Evolutionary conservation across 2,797 vertebrate species (phyloP), one percentile per base, ranked within the genome.

Genomic region (Enteromius unitaeniatus): DNA sequence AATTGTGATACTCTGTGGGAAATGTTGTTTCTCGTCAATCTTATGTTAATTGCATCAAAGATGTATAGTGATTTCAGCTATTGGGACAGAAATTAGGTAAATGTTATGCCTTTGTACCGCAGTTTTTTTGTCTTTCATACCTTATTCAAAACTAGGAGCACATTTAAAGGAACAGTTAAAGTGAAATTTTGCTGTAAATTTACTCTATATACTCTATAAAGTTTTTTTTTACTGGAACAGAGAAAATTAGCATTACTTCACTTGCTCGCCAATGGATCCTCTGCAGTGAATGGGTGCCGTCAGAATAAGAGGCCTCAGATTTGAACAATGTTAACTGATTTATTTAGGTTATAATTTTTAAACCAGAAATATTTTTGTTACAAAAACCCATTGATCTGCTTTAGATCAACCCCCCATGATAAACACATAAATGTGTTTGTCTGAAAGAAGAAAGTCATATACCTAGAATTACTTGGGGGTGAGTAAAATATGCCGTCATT

Each of bases 1-100:
- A 95, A 95, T 91, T 92, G 94, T 94, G 93, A 90, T 93, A 93
- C 87, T 88, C 88, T 92, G 92, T 95, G 93, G 87, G 85, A 90
- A 80, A 80, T 7, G 2, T 17, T 69, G 31, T 55, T 47, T 5
- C 26, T 77, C 26, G 0, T 84, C 79, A 55, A 13, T 78, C 53
- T 7, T n/a, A 13, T 15, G 21, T 58, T 40, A 40, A 76, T 76
- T 40, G 53, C n/a, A 5, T 76, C n/a, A 58, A 11, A 26, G 74
- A 23, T 75, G 5, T 28, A 53, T 74, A 17, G 49, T n/a, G 49
- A 13, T 21, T 74, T 53, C 70, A 53, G 17, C 17, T 4, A 11
- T 49, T 53, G 53, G 49, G 28, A 53, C 72, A 8, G 28, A 34
- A 74, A 31, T 74, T 0, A 51, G 26, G 26, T 31, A 5, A 70